Evolutionary conservation across 1,140 invertebrate genomes (phyloP), one percentile per base, ranked within the genome.

Genomic region (Hycleus cichorii): DNA sequence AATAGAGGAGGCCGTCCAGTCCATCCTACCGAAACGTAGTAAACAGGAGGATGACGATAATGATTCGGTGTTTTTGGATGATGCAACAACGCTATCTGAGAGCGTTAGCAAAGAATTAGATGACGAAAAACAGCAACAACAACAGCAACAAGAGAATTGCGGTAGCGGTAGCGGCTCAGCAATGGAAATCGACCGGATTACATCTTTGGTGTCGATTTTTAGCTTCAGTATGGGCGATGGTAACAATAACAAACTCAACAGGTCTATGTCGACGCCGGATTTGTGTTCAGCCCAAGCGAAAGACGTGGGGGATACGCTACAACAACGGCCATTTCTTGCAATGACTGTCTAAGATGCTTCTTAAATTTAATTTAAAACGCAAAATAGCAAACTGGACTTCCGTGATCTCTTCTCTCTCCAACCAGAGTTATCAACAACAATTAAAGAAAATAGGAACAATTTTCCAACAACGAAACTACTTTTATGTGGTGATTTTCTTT

Each of bases 181-280:
- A 6, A 80, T 80, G 78, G 79, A 80, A 63, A 78, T 81, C 58
- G 79, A 81, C 63, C 70, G 78, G 38, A 79, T 80, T 40, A 79
- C 78, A 24, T 78, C 77, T 27, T 66, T 80, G 40, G 78, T 80
- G 25, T 79, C 78, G 38, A 79, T 79, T 57, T 81, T 81, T 67
- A 80, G 78, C 66, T 81, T 80, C 61, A 78, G 78, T 25, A 74
- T 76, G 53, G 59, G 67, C 18, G 65, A 59, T 32, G 49, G 59
- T 44, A 42, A 7, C 7, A 32, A 32, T 32, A 59, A 60, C 6
- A 76, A 76, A 58, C 64, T 77, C 39, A 77, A 72, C 47, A 67
- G 76, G 54, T 77, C 78, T 2, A n/a, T 11, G 40, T 77, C 76
- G 6, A 77, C 77, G 10, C 76, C 78, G 6, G 78, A 79, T 67